phyloP scores from a whole-genome alignment of 2,797 vertebrate genomes.

The Rhyacichthys aspro region DNA sequence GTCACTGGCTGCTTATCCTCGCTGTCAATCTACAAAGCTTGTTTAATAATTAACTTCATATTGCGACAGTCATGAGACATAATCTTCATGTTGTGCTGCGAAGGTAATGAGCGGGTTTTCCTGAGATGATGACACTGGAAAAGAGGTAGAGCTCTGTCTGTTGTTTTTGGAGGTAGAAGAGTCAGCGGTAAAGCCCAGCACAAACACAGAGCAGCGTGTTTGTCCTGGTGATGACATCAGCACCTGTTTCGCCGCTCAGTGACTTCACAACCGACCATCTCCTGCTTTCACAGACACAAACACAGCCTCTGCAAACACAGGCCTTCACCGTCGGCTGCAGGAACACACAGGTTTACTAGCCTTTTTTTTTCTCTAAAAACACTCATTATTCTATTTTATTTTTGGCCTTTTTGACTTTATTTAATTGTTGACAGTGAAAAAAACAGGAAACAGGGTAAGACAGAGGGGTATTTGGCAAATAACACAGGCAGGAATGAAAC shows the following conservation, averaged over 20 bases:
- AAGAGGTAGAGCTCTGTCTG: background rate
- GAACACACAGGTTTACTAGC: background rate
- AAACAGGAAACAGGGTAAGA: no score
- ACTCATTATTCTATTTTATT: no score
- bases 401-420: no score
- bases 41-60: background rate
- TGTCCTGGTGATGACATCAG: slow-evolving; percentile 21
- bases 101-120: background rate
- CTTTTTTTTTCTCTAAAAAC: no score
- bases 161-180: slow-evolving; percentile 14
- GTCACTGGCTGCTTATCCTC: slow-evolving; percentile 6
- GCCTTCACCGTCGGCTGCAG: background rate
- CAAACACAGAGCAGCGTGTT: no score
- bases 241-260: slow-evolving; percentile 3
- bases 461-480: no score
- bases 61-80: no score
- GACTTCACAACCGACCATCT: slow-evolving; percentile 1
- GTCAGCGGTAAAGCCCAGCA: slow-evolving; percentile 5
- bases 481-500: no score
- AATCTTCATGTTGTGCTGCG: no score
- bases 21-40: slow-evolving; percentile 1
- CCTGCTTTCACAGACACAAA: background rate
- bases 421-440: no score
- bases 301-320: background rate
- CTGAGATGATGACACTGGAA: background rate